Base-by-base conservation (phyloP, 2,888 invertebrate genomes). In the Macrosiphum euphorbiae region DNA sequence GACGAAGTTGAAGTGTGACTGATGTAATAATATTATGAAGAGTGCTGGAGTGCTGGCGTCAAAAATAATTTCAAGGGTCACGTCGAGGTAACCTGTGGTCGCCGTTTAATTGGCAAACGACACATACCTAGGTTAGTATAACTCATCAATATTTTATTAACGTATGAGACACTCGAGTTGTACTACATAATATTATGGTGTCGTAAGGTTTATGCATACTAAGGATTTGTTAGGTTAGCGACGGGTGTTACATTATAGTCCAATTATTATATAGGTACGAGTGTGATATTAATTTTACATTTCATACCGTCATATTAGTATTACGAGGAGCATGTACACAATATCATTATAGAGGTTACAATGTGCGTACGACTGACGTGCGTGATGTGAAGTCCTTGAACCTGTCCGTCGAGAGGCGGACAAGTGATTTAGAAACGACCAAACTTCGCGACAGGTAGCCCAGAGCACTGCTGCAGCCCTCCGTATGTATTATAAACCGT, bases 381-480 rank as follows among this genome's bases (percentile, higher is more conserved):
- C 90, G 67, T 50, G 26, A 11, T 41, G 11, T 78, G 78, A 24
- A 92, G 92, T 92, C 92, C 92, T 92, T 92, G 92, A 92, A 92
- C 92, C 92, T 92, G 92, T 92, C 92, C n/a, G 88, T 44, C 92
- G 88, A 92, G 52, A 88, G 78, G 88, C 84, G 55, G 52, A 92
- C 92, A 84, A 92, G 92, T 92, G 92, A 92, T 92, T 92, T 84
- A 11, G 55, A 84, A 92, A 89, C 84, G 92, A 92, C 78, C 55
- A 88, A 88, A 92, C 92, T 92, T 92, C 88, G 92, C 92, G 92
- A 92, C 92, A 92, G 92, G 92, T 92, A 89, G 92, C 88, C 88
- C 20, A 78, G 35, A 35, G 20, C 13, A 28, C 55, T 55, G 20
- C 55, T 20, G 5, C 2, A 78, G 35, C 78, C 78, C 78, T 78